These are phyloP conservation scores for Leptatherina wallacei DNA, from an alignment of 2,797 vertebrate genomes.

Conservation along the genomic window DNA sequence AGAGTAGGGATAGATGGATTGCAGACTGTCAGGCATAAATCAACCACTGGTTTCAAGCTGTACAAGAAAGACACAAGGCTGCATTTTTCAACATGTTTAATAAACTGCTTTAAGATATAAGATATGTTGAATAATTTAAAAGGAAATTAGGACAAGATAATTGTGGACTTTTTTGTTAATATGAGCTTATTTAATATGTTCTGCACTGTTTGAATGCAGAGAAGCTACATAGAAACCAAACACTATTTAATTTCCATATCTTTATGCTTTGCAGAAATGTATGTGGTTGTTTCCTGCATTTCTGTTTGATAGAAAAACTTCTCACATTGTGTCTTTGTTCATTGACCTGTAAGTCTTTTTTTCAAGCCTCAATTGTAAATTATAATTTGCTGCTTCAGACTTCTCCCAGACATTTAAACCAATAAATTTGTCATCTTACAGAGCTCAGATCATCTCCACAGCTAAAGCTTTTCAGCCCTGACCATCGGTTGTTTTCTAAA, in stretches of 20 bases:
- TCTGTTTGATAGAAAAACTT: not conserved
- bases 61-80: not conserved
- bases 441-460: too few species aligned
- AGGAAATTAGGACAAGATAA: not conserved
- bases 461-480: too few species aligned
- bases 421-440: too few species aligned
- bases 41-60: not conserved
- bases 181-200: not conserved
- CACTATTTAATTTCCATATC: not conserved
- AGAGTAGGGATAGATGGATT: not conserved
- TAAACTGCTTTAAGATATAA: not conserved
- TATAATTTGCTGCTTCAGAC: too few species aligned
- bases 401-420: too few species aligned
- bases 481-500: too few species aligned
- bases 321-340: not conserved
- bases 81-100: not conserved
- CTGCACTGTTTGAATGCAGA: too few species aligned
- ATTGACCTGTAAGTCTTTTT: not conserved
- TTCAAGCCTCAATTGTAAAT: too few species aligned
- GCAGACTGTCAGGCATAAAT: constrained; percentile 5
- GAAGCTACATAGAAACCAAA: not conserved
- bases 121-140: not conserved
- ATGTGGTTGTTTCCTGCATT: not conserved
- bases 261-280: not conserved
- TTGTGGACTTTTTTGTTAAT: too few species aligned